Conservation (phyloP, 2,888 invertebrate genomes). For the Scotopteryx bipunctaria region DNA sequence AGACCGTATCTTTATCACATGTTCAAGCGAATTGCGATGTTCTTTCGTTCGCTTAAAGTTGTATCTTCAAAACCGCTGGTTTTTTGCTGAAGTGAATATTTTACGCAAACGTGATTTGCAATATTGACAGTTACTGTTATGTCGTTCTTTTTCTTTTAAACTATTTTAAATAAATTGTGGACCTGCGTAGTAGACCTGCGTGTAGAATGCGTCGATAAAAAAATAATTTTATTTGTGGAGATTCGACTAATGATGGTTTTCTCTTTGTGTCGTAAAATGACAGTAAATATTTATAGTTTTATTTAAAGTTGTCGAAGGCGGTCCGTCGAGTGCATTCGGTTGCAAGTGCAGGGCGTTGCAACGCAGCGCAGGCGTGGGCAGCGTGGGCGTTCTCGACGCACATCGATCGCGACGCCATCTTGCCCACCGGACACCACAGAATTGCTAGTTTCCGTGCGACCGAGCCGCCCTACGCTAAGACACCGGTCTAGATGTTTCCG, state of each 20-base stretch:
- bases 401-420: slow-evolving; percentile 80
- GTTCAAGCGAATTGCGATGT: slow-evolving; percentile 47
- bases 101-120: slow-evolving; percentile 58
- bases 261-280: slow-evolving; percentile 5
- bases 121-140: slow-evolving; percentile 51
- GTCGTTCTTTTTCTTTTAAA: slow-evolving; percentile 34
- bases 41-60: slow-evolving; percentile 50
- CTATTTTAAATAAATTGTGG: slow-evolving; percentile 19
- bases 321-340: slow-evolving; percentile 41
- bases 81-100: slow-evolving; percentile 44
- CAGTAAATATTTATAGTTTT: slow-evolving; percentile 13
- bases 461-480: slow-evolving; percentile 38
- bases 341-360: slow-evolving; percentile 74
- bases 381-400: slow-evolving; percentile 70
- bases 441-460: slow-evolving; percentile 50
- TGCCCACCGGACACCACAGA: slow-evolving; percentile 63
- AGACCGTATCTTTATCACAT: slow-evolving; percentile 39
- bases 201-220: slow-evolving; percentile 1
- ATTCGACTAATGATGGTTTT: slow-evolving; percentile 12
- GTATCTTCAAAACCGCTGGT: slow-evolving; percentile 39
- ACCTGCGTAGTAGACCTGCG: background rate
- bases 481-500: slow-evolving; percentile 18
- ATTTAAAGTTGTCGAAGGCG: slow-evolving; percentile 48
- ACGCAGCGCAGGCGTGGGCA: slow-evolving; percentile 77
- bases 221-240: slow-evolving; percentile 7